Base-by-base conservation (phyloP, 2,113 vertebrate species). In the Hoplias malabaricus region DNA sequence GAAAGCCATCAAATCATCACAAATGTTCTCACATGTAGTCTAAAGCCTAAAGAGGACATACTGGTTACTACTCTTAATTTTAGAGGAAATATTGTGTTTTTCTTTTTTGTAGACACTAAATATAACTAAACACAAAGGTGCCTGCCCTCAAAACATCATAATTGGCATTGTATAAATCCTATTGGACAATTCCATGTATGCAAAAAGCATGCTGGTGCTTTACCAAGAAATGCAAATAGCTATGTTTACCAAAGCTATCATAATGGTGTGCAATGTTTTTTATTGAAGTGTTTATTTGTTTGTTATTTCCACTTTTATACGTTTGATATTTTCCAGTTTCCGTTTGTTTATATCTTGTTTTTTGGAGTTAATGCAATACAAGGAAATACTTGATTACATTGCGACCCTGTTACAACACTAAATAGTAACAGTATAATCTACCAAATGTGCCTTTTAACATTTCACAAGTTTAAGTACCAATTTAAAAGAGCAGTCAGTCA, bases 241-340 rank as follows among this genome's bases (percentile, higher is more conserved):
- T 33, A 68, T 80, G 83, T 80, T 86, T 36, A 19, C 71, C 34
- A 75, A 70, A 83, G 78, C 68, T 81, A 59, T 73, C 77, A 75
- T 73, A 43, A 88, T 77, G 69, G 82, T 75, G 68, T 84, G 84
- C 76, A 75, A 82, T 78, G 87, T 34, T 89, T 89, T 19, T 48
- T 48, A 5, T 50, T 21, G n/a, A n/a, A n/a, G n/a, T n/a, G n/a
- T n/a, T 84, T 86, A 84, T 86, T 83, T 79, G 38, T 67, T 8
- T 7, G 25, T 65, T 83, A 77, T 73, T 80, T 68, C 50, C 89
- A 92, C 89, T 92, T 93, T 93, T 93, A 89, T 93, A 93, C 84
- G 61, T 81, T 87, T 80, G 65, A 80, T 78, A 82, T 80, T 53
- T 75, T 59, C 13, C 83, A 79, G 79, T 29, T 31, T n/a, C 33